Conservation (phyloP, 1,140 invertebrate species). For the Drosophila aff. region DNA sequence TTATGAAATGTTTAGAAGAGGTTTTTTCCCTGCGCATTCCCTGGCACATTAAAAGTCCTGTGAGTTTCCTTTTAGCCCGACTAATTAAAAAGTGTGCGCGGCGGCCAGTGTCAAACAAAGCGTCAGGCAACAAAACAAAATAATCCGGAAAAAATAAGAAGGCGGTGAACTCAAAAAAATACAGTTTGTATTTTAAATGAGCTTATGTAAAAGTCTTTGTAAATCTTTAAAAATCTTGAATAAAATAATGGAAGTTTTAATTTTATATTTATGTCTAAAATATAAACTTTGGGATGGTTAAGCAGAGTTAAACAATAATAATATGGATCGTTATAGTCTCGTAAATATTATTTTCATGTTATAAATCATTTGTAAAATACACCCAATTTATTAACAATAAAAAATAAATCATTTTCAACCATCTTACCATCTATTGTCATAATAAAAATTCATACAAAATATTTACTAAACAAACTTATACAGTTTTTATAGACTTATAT, state of each 20-base stretch:
- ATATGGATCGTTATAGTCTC: too few relatives aligned
- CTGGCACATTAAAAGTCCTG: slow-evolving; percentile 37
- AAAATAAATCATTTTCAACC: too few relatives aligned
- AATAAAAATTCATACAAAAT: too few relatives aligned
- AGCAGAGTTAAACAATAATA: too few relatives aligned
- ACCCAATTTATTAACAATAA: too few relatives aligned
- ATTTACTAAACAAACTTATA: too few relatives aligned
- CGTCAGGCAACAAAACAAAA: slow-evolving; percentile 28
- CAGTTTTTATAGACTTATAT: background rate
- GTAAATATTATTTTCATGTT: background rate
- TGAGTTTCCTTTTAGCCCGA: slow-evolving; percentile 40
- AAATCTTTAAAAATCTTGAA: background rate
- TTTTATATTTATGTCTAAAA: background rate
- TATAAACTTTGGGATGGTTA: background rate
- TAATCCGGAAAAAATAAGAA: slow-evolving; percentile 39
- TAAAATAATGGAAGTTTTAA: background rate
- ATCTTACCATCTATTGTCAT: too few relatives aligned
- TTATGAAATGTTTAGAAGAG: slow-evolving; percentile 70
- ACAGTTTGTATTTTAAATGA: background rate
- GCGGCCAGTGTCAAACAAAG: slow-evolving; percentile 53
- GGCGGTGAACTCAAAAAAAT: slow-evolving; percentile 3
- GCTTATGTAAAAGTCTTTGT: too few relatives aligned
- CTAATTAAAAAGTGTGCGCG: slow-evolving; percentile 72
- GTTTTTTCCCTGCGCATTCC: slow-evolving; percentile 16
- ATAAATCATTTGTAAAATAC: too few relatives aligned